Percentiles rank a stretch among this genome's conserved stretches.
Evolutionary conservation across 2,113 vertebrate species (phyloP).

Genomic region (Ovis canadensis): DNA sequence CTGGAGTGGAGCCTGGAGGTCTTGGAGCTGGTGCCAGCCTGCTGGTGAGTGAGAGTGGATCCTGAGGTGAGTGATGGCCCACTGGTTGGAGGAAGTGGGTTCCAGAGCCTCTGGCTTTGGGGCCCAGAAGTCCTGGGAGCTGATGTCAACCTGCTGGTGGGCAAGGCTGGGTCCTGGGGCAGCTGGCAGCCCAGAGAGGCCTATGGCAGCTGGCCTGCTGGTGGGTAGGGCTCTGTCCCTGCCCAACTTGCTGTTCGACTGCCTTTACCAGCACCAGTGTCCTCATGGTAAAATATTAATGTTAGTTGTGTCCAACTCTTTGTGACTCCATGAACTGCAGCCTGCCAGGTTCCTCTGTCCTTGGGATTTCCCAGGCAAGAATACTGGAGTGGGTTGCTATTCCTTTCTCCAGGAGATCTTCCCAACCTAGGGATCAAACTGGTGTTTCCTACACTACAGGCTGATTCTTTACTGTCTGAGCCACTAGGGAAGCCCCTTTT

Average conservation of each 20-base stretch:
- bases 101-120: neutral
- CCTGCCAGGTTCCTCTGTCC: neutral
- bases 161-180: neutral
- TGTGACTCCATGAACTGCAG: neutral
- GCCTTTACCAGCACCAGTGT: neutral
- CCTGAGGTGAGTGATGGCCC: neutral
- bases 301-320: neutral
- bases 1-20: neutral
- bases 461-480: neutral
- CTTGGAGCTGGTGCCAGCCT: neutral
- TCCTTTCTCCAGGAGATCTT: neutral
- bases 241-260: neutral
- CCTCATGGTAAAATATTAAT: neutral
- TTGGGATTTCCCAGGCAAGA: neutral
- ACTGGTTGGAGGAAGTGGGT: neutral
- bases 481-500: neutral
- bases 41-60: neutral
- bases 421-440: neutral
- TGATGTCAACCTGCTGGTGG: neutral
- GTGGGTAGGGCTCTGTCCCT: neutral
- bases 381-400: neutral
- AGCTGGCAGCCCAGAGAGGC: neutral
- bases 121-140: neutral
- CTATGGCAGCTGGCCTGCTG: neutral
- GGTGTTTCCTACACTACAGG: fast-evolving